These are phyloP conservation scores for Glaucomys volans DNA, from an alignment of 2,113 vertebrate species.

Conservation along the genomic window DNA sequence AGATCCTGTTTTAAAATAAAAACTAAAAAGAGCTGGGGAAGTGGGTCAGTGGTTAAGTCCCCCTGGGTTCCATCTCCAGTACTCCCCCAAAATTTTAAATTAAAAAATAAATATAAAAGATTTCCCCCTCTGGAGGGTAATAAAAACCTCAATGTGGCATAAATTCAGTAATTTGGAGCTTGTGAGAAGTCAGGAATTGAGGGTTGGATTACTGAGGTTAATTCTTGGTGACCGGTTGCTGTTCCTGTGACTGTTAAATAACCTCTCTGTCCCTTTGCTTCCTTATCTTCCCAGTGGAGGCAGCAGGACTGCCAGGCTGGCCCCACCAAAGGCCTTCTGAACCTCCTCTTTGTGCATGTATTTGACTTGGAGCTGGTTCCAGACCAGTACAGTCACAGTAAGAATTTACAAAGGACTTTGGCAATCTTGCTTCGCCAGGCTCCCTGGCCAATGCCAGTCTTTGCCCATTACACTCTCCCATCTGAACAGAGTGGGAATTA, in stretches of 20 bases:
- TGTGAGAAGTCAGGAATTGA: slow-evolving; percentile 4
- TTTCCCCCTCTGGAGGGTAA: not conserved
- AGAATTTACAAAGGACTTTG: slow-evolving; percentile 56
- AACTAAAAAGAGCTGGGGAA: no score
- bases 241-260: not conserved
- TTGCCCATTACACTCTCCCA: slow-evolving; percentile 56
- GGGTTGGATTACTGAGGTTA: not conserved
- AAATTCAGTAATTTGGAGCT: not conserved
- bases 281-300: slow-evolving; percentile 71
- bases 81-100: no score
- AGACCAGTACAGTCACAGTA: not conserved
- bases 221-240: slow-evolving; percentile 25
- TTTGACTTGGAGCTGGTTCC: slow-evolving; percentile 80
- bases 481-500: slow-evolving; percentile 53
- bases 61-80: no score
- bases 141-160: not conserved
- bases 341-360: slow-evolving; percentile 40
- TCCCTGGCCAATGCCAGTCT: not conserved
- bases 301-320: not conserved
- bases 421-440: not conserved
- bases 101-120: no score
- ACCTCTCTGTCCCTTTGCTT: slow-evolving; percentile 57
- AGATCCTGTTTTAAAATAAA: no score
- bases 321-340: not conserved
- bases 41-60: no score